Evolutionary conservation across 2,888 invertebrate genomes (phyloP).

Genomic region (Clivina fossor): DNA sequence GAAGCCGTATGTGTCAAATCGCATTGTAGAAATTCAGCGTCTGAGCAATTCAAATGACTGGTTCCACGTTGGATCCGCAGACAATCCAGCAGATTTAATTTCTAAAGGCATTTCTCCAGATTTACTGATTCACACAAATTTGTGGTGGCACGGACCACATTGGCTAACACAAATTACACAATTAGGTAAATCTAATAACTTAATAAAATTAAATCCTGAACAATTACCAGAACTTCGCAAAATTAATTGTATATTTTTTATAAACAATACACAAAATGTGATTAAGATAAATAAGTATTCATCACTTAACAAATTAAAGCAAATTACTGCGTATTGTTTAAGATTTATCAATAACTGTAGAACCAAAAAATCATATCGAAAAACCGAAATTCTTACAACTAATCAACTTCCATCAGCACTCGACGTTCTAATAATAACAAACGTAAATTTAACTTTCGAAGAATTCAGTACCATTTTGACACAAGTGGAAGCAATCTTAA

Average conservation of each 20-base stretch:
- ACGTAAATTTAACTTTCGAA: not conserved
- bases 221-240: not conserved
- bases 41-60: constrained; percentile 31
- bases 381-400: no score
- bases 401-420: no score
- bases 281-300: no score
- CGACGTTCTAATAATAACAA: not conserved
- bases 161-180: not conserved
- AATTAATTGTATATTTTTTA: not conserved
- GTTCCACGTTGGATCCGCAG: constrained; percentile 35
- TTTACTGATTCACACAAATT: not conserved
- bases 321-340: not conserved
- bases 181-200: not conserved
- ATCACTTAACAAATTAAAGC: no score
- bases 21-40: constrained; percentile 40
- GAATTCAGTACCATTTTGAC: not conserved
- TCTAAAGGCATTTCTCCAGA: not conserved
- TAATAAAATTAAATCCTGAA: no score
- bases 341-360: not conserved
- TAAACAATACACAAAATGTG: no score
- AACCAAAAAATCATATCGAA: no score
- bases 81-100: constrained; percentile 1
- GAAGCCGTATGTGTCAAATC: constrained; percentile 42
- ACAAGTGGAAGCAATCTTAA: constrained; percentile 1
- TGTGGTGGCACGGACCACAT: not conserved